These are phyloP conservation scores for Microplitis mediator DNA, from an alignment of 1,140 invertebrate species.

Conservation along the genomic window DNA sequence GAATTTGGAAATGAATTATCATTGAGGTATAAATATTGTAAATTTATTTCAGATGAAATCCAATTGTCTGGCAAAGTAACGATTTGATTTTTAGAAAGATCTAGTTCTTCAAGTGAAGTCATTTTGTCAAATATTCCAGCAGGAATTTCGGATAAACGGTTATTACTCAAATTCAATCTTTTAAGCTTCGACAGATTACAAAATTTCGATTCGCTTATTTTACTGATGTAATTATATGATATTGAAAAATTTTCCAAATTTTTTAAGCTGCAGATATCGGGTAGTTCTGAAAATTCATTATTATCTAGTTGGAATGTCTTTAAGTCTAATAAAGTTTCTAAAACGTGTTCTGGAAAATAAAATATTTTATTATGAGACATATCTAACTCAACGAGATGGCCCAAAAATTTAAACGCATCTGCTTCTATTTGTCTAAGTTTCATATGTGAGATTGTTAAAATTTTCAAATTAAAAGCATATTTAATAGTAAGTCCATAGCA, in stretches of 20 bases:
- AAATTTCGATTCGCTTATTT: not conserved
- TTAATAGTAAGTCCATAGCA: no score
- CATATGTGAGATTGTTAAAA: conserved; percentile 6
- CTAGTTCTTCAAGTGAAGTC: not conserved
- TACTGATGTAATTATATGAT: not conserved
- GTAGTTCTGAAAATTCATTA: not conserved
- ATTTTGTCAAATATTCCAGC: not conserved
- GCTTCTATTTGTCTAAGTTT: not conserved
- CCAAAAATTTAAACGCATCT: not conserved
- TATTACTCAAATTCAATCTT: not conserved
- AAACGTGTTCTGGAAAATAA: not conserved
- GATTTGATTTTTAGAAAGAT: not conserved
- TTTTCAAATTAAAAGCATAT: no score
- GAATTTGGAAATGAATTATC: not conserved
- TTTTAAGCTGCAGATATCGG: not conserved
- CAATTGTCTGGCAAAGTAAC: not conserved
- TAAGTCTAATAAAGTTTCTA: not conserved
- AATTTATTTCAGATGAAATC: not conserved
- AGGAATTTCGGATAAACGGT: not conserved
- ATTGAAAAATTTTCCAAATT: conserved; percentile 10
- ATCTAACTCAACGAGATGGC: not conserved
- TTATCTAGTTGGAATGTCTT: not conserved
- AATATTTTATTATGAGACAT: not conserved
- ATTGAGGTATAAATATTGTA: not conserved
- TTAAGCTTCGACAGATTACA: not conserved